These are phyloP conservation scores for Galeopterus variegatus DNA, from an alignment of 2,113 vertebrate genomes.

Conservation along the genomic window DNA sequence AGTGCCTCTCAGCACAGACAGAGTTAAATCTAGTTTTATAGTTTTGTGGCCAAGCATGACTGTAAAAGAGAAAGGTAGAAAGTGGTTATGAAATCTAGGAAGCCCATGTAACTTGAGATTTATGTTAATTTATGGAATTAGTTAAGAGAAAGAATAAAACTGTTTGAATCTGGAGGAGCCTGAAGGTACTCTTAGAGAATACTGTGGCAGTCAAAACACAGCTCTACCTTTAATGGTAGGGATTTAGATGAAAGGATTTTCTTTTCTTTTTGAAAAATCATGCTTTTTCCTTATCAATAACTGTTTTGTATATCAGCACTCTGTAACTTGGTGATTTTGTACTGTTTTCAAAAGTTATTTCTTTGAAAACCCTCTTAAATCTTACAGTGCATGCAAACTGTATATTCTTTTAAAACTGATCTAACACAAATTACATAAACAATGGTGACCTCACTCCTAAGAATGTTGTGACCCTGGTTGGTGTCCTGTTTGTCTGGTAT, in stretches of 20 bases:
- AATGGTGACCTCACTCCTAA: neutral
- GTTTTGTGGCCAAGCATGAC: neutral
- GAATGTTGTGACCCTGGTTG: neutral
- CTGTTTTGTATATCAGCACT: neutral
- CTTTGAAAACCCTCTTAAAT: conserved; percentile 39
- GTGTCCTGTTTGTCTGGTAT: neutral
- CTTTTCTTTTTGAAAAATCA: neutral
- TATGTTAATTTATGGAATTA: conserved; percentile 70
- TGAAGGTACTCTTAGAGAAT: neutral
- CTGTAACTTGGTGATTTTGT: neutral
- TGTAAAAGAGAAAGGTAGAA: conserved; percentile 36
- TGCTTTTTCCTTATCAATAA: neutral
- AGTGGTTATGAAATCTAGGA: conserved; percentile 10
- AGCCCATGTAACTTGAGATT: neutral
- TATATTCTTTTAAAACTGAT: conserved; percentile 10
- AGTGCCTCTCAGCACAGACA: neutral
- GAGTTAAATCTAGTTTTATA: neutral
- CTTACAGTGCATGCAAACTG: neutral
- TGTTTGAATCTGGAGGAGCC: neutral
- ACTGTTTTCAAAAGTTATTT: neutral
- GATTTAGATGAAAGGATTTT: neutral
- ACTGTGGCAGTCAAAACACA: neutral
- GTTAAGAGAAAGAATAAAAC: conserved; percentile 41
- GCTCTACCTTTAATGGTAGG: neutral
- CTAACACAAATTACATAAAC: neutral